phyloP scores from a whole-genome alignment of 2,888 invertebrate genomes.

The Pristionchus arcanus region DNA sequence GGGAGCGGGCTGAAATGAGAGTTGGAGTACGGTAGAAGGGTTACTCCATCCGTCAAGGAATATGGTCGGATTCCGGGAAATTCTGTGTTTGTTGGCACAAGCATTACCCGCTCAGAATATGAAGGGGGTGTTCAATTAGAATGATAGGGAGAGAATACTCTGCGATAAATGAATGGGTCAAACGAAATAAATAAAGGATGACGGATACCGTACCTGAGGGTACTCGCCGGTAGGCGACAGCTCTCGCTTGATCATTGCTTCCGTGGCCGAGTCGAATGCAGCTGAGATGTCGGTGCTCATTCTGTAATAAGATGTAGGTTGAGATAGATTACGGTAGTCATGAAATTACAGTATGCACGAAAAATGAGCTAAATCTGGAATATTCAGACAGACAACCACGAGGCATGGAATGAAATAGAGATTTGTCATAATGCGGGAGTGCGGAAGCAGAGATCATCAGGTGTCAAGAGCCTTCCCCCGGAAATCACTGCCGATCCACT shows the following conservation, averaged over 20 bases:
- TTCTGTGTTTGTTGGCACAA: too few species aligned
- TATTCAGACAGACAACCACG: neutral
- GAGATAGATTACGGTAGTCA: neutral
- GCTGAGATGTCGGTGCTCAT: conserved; percentile 18
- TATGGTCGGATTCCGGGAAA: too few species aligned
- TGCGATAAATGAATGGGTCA: too few species aligned
- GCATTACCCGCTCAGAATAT: too few species aligned
- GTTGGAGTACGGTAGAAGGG: too few species aligned
- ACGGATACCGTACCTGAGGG: neutral
- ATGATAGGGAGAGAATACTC: too few species aligned
- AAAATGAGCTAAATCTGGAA: too few species aligned
- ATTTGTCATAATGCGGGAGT: neutral
- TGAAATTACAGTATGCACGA: too few species aligned
- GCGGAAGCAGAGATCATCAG: neutral
- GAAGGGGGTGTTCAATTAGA: too few species aligned
- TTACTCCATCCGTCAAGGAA: too few species aligned
- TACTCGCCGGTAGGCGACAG: neutral
- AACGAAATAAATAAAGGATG: neutral
- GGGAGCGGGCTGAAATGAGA: neutral
- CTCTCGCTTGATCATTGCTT: neutral
- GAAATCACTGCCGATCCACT: neutral
- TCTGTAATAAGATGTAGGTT: neutral
- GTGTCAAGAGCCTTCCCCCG: neutral
- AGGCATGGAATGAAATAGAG: neutral
- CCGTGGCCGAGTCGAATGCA: neutral